phyloP scores from a whole-genome alignment of 2,113 vertebrate species.

The Pardalotus punctatus region DNA sequence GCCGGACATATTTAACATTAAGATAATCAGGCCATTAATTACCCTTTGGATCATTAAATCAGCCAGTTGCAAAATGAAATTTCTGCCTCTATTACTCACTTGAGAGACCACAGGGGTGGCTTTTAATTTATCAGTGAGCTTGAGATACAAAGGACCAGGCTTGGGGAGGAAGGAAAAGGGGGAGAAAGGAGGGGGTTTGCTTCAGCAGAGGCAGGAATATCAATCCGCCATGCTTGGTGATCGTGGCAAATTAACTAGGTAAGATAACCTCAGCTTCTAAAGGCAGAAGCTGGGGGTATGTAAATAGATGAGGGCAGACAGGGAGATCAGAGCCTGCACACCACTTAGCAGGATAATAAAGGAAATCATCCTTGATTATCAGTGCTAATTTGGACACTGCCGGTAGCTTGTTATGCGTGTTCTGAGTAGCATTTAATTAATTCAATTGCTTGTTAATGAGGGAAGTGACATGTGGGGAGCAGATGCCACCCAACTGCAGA shows the following conservation, averaged over 20 bases:
- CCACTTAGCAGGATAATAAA: conserved; percentile 89
- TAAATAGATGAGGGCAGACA: conserved; percentile 84
- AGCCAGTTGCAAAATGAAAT: conserved; percentile 99
- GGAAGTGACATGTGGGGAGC: conserved; percentile 89
- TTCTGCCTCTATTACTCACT: conserved; percentile 99
- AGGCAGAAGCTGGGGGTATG: conserved; percentile 83
- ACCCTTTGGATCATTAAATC: conserved; percentile 99
- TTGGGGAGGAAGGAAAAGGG: conserved; percentile 73
- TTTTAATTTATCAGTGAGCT: conserved; percentile 93
- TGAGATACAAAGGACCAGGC: conserved; percentile 82
- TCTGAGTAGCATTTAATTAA: conserved; percentile 91
- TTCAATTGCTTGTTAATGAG: conserved; percentile 92
- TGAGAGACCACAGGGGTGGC: conserved; percentile 97
- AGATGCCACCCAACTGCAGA: conserved; percentile 86
- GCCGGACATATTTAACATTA: conserved; percentile 99
- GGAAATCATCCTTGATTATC: conserved; percentile 90
- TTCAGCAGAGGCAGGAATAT: conserved; percentile 74
- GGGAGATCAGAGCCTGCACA: conserved; percentile 80
- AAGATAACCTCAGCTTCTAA: conserved; percentile 81
- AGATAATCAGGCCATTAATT: conserved; percentile 99
- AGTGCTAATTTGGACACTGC: conserved; percentile 90
- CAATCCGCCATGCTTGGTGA: conserved; percentile 81
- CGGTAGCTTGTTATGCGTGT: conserved; percentile 89
- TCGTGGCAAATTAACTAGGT: conserved; percentile 86
- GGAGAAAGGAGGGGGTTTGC: conserved; percentile 32